These are phyloP conservation scores for Hypsopygia costalis DNA, from an alignment of 2,888 invertebrate species.

Conservation along the genomic window DNA sequence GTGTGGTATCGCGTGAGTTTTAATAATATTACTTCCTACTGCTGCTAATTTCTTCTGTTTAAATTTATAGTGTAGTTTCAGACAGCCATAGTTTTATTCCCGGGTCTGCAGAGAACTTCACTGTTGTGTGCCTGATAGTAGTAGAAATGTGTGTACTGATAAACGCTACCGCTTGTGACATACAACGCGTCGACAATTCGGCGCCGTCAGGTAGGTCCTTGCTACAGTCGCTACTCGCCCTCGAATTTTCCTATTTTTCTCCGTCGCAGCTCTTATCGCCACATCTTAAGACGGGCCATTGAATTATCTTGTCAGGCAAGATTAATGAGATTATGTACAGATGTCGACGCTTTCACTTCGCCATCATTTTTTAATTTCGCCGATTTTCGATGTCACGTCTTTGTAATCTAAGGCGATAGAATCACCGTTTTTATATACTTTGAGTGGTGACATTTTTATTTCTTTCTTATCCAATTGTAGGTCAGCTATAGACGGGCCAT, in stretches of 20 bases:
- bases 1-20: too few species aligned
- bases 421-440: neutral
- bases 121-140: too few species aligned
- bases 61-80: too few species aligned
- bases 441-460: too few species aligned
- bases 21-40: too few species aligned
- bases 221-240: conserved; percentile 15
- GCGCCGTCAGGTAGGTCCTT: conserved; percentile 22
- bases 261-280: conserved; percentile 13
- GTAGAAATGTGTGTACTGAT: too few species aligned
- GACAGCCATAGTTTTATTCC: too few species aligned
- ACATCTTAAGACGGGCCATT: conserved; percentile 32
- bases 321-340: conserved; percentile 51
- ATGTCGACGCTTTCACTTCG: conserved; percentile 27
- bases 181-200: conserved; percentile 11
- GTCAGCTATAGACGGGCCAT: too few species aligned
- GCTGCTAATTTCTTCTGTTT: too few species aligned
- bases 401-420: conserved; percentile 1
- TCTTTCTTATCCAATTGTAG: too few species aligned
- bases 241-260: conserved; percentile 23
- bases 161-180: neutral
- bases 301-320: conserved; percentile 54
- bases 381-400: conserved; percentile 10
- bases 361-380: conserved; percentile 24
- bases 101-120: too few species aligned